Conservation (phyloP, 2,888 invertebrate species). For the Agrotis ipsilon region DNA sequence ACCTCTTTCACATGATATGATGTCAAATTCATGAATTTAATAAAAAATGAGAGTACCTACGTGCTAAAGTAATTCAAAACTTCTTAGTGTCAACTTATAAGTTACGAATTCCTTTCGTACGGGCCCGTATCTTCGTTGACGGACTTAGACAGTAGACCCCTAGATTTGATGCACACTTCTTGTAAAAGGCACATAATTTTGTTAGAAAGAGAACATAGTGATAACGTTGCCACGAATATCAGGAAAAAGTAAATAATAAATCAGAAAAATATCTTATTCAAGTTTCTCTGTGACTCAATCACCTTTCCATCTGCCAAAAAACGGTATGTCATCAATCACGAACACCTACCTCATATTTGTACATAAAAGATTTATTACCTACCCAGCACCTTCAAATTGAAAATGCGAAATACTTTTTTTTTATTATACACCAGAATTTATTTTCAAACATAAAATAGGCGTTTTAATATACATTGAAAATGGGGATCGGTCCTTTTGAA, state of each 20-base stretch:
- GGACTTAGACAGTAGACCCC: too few species aligned
- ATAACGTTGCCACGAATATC: too few species aligned
- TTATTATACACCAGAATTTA: constrained; percentile 33
- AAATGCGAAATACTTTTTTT: constrained; percentile 48
- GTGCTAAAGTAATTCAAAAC: too few species aligned
- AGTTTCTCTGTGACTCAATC: constrained; percentile 11
- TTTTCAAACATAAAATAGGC: constrained; percentile 32
- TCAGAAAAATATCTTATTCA: background rate
- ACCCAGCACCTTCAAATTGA: constrained; percentile 45
- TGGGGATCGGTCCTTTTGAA: constrained; percentile 37
- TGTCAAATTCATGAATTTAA: too few species aligned
- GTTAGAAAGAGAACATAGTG: too few species aligned
- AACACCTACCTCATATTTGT: constrained; percentile 40
- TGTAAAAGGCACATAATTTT: too few species aligned
- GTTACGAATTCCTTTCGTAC: too few species aligned
- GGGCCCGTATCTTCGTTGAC: too few species aligned
- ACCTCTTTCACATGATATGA: too few species aligned
- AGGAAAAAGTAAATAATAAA: background rate
- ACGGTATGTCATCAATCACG: constrained; percentile 34
- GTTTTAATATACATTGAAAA: constrained; percentile 32
- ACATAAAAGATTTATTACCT: constrained; percentile 48
- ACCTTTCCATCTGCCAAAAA: constrained; percentile 25
- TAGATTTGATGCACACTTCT: too few species aligned
- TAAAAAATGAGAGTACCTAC: too few species aligned
- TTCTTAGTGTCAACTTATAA: too few species aligned